Base-by-base conservation (phyloP, 2,113 vertebrate species). In the Smithornis capensis region DNA sequence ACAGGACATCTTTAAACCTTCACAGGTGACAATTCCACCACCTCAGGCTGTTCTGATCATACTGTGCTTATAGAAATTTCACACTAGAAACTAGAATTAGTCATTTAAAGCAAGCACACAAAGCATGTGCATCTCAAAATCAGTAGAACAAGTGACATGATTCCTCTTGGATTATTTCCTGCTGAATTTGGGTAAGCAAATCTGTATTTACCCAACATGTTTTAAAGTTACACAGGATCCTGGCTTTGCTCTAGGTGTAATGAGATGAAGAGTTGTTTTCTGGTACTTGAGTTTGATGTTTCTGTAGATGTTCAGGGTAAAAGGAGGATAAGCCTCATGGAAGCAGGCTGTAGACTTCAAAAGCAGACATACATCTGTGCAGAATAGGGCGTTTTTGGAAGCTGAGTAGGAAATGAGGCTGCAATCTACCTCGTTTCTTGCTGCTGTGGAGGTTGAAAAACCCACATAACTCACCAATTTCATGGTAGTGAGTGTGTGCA, bases 21-120 rank as follows among this genome's bases (percentile, higher is more conserved):
- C 56, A 28, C 11, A 27, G 8, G 12, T 2, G 1, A 19, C 1
- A 0, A 38, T 38, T 75, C 38, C 12, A n/a, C n/a, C n/a, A 73
- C 29, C 44, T 78, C 38, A 55, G 35, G 38, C 49, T 44, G 29
- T 55, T 50, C 55, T 74, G 24, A 82, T 40, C 13, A 69, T 33
- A 47, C 28, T 12, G 2, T 38, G 18, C 24, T 44, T 38, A 59
- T 4, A 81, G 50, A 74, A 19, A 37, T 74, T 89, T 71, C 77
- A 35, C 10, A 60, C 59, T 79, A n/a, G 18, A 80, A 45, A 50
- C 19, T n/a, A 55, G 10, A 13, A 14, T 40, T 64, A 56, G 49
- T 68, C 49, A 82, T 21, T 84, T 90, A 60, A 87, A 80, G 64
- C 21, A 81, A 77, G 37, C 14, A 73, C 19, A 80, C 17, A 14